A percentile compares a stretch with the other conserved stretches of the same genome.
phyloP scores from a whole-genome alignment of 1,140 invertebrate genomes.

The Drosophila tropicalis region DNA sequence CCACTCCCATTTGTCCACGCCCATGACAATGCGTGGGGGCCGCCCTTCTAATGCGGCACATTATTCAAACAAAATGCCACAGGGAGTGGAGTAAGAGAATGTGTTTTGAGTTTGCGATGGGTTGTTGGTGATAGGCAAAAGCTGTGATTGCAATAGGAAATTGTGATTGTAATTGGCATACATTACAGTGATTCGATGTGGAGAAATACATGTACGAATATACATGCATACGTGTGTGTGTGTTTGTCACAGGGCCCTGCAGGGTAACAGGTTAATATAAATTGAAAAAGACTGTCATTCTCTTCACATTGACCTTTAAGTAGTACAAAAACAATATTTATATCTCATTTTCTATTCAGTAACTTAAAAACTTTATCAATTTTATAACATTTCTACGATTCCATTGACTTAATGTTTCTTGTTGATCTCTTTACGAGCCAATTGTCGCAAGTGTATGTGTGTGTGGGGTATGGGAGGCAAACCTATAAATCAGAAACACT shows the following conservation, averaged over 20 bases:
- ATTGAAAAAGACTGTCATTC: background rate
- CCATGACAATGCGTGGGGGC: background rate
- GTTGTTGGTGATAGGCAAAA: constrained; percentile 19
- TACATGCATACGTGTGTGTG: background rate
- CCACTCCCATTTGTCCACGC: background rate
- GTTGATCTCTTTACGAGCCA: background rate
- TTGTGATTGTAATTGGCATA: constrained; percentile 40
- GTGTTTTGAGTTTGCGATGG: constrained; percentile 3
- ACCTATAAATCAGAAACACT: constrained; percentile 15
- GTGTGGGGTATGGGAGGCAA: background rate
- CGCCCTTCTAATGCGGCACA: constrained; percentile 67
- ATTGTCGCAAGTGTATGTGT: background rate
- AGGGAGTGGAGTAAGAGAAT: constrained; percentile 6
- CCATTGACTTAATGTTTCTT: constrained; percentile 7
- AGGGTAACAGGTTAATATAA: too few relatives aligned
- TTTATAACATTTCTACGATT: background rate
- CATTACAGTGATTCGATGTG: constrained; percentile 10
- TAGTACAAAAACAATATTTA: too few relatives aligned
- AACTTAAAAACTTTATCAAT: background rate
- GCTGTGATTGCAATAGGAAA: constrained; percentile 34
- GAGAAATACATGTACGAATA: background rate
- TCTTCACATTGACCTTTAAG: too few relatives aligned
- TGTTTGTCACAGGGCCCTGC: too few relatives aligned
- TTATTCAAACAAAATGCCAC: constrained; percentile 67
- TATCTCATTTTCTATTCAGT: too few relatives aligned